A percentile compares a stretch with the other conserved stretches of the same genome.
phyloP scores from a whole-genome alignment of 2,797 vertebrate species.

The Naso thynnoides region DNA sequence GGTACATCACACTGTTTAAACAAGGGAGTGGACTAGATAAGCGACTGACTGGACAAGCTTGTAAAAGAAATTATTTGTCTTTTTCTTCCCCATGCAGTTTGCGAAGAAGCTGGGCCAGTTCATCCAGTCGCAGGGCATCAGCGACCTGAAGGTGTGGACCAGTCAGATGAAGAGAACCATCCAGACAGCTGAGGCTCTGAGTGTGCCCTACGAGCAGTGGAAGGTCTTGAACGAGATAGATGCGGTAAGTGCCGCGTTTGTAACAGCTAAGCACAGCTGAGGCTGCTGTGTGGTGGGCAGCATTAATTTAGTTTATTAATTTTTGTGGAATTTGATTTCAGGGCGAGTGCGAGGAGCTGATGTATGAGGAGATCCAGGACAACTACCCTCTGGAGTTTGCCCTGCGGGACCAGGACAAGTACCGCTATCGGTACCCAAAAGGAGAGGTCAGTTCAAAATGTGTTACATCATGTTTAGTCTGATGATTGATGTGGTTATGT shows the following conservation, averaged over 20 bases:
- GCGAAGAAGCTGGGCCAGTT: constrained; percentile 90
- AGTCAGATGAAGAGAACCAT: constrained; percentile 99
- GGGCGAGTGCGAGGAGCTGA: constrained; percentile 99
- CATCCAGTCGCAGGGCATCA: constrained; percentile 92
- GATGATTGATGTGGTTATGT: background rate
- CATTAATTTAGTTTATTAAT: background rate
- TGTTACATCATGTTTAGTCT: background rate
- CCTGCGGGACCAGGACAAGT: constrained; percentile 98
- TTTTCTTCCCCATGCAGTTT: constrained; percentile 84
- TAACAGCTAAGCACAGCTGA: background rate
- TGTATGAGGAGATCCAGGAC: constrained; percentile 97
- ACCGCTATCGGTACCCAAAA: constrained; percentile 98
- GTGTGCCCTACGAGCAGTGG: constrained; percentile 97
- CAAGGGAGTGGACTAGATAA: too few species aligned
- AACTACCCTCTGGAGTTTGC: constrained; percentile 95
- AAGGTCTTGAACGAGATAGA: constrained; percentile 98
- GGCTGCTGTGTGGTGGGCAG: background rate
- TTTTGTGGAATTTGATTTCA: constrained; percentile 60
- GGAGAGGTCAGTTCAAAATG: constrained; percentile 90
- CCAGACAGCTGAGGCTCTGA: constrained; percentile 95
- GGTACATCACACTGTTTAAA: constrained; percentile 58
- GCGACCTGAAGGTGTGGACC: constrained; percentile 97
- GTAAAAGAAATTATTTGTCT: background rate
- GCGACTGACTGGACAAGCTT: background rate
- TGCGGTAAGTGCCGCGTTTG: constrained; percentile 84